Evolutionary conservation across 2,888 invertebrate species (phyloP).

Genomic region (Lomographa bimaculata): DNA sequence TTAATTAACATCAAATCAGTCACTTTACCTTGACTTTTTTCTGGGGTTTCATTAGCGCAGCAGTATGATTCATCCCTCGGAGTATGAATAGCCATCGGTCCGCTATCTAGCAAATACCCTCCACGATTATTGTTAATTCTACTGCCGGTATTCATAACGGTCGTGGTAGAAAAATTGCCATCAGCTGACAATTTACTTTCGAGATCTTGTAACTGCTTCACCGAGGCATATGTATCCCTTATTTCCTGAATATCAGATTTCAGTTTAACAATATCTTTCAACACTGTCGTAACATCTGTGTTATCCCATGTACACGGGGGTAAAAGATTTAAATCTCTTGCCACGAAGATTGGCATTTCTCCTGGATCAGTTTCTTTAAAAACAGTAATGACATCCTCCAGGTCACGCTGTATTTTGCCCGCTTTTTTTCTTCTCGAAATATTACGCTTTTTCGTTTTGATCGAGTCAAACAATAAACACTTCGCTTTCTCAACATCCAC

Average conservation of each 20-base stretch:
- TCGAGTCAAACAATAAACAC: slow-evolving; percentile 3
- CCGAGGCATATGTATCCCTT: slow-evolving; percentile 5
- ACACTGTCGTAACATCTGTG: slow-evolving; percentile 1
- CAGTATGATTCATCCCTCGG: no score
- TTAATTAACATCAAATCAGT: no score
- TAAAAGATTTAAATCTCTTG: slow-evolving; percentile 1
- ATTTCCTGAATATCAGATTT: slow-evolving; percentile 3
- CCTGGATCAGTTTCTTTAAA: slow-evolving; percentile 7
- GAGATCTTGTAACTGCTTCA: slow-evolving; percentile 4
- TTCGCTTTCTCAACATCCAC: slow-evolving; percentile 29
- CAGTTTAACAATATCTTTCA: slow-evolving; percentile 5
- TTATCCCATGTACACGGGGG: slow-evolving; percentile 3
- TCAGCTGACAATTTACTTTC: slow-evolving; percentile 1
- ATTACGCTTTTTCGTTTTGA: slow-evolving; percentile 3
- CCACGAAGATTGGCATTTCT: slow-evolving; percentile 3
- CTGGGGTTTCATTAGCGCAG: no score
- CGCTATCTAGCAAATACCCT: slow-evolving; percentile 4
- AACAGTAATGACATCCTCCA: slow-evolving; percentile 6
- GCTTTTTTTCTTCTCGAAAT: slow-evolving; percentile 9
- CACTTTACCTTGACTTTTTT: no score
- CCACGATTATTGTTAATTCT: slow-evolving; percentile 6
- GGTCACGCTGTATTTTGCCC: no score
- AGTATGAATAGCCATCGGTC: slow-evolving; percentile 3
- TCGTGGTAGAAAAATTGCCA: not conserved
- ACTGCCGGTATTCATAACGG: not conserved